These are phyloP conservation scores for Eonycteris spelaea DNA, from an alignment of 2,113 vertebrate genomes.

Conservation along the genomic window DNA sequence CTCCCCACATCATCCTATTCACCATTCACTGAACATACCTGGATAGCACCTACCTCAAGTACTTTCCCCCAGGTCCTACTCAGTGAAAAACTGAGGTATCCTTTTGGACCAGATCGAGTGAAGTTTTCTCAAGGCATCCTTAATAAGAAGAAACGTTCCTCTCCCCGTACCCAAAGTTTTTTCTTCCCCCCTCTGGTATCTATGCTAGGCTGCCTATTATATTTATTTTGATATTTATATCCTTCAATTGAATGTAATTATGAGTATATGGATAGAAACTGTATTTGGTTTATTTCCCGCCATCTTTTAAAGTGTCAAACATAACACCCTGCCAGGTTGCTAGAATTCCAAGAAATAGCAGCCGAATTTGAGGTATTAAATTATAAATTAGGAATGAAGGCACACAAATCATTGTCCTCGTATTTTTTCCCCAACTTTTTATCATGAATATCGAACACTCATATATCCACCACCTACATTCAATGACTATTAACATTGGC, in stretches of 20 bases:
- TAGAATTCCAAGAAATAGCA: background rate
- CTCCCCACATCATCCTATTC: background rate
- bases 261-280: background rate
- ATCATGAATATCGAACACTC: background rate
- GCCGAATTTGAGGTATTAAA: background rate
- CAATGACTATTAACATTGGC: background rate
- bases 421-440: background rate
- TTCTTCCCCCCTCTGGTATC: background rate
- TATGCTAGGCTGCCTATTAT: background rate
- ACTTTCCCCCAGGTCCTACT: background rate
- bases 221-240: conserved; percentile 21
- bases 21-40: background rate
- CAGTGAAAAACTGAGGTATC: background rate
- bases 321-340: background rate
- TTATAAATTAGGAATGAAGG: background rate
- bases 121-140: background rate
- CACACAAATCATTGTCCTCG: background rate
- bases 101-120: background rate
- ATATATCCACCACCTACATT: background rate
- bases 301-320: background rate
- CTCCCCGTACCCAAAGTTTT: background rate
- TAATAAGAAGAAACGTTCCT: background rate
- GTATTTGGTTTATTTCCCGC: background rate
- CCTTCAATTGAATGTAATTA: background rate
- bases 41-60: background rate